phyloP scores from a whole-genome alignment of 2,888 invertebrate species.

The Phyllotreta striolata region DNA sequence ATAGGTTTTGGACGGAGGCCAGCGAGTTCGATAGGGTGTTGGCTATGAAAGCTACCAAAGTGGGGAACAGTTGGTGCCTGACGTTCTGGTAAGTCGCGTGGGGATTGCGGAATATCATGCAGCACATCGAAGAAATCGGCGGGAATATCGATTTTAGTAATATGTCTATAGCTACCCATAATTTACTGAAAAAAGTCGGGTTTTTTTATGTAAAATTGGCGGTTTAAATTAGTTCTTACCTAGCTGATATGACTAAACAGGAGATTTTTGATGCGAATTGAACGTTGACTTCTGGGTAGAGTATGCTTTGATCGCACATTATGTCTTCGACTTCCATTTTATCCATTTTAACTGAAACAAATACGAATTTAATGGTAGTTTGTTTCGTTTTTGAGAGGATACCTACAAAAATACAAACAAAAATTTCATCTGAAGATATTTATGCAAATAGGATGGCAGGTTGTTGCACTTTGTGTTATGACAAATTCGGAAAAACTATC shows the following conservation, averaged over 20 bases:
- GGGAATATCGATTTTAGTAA: slow-evolving; percentile 55
- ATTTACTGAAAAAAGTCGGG: slow-evolving; percentile 54
- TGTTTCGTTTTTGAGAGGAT: no score
- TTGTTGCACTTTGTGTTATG: no score
- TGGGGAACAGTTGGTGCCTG: slow-evolving; percentile 55
- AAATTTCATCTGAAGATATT: no score
- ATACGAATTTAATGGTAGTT: neutral
- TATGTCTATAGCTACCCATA: slow-evolving; percentile 55
- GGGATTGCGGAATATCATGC: slow-evolving; percentile 56
- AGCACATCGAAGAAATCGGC: slow-evolving; percentile 56
- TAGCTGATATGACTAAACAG: slow-evolving; percentile 48
- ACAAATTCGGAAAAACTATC: no score
- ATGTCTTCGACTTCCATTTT: slow-evolving; percentile 54
- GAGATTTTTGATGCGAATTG: slow-evolving; percentile 48
- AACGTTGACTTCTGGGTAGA: slow-evolving; percentile 50
- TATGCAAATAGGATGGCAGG: no score
- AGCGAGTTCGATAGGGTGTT: slow-evolving; percentile 58
- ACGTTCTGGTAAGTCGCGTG: slow-evolving; percentile 55
- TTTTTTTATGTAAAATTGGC: neutral
- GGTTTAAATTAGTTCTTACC: slow-evolving; percentile 48
- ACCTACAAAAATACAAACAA: no score
- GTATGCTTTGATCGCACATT: slow-evolving; percentile 56
- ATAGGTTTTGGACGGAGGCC: slow-evolving; percentile 57
- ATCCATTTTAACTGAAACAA: slow-evolving; percentile 3
- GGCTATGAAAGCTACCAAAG: slow-evolving; percentile 57